Conservation (phyloP, 92 coral and sea anemone genomes). For the Ricordea florida region DNA sequence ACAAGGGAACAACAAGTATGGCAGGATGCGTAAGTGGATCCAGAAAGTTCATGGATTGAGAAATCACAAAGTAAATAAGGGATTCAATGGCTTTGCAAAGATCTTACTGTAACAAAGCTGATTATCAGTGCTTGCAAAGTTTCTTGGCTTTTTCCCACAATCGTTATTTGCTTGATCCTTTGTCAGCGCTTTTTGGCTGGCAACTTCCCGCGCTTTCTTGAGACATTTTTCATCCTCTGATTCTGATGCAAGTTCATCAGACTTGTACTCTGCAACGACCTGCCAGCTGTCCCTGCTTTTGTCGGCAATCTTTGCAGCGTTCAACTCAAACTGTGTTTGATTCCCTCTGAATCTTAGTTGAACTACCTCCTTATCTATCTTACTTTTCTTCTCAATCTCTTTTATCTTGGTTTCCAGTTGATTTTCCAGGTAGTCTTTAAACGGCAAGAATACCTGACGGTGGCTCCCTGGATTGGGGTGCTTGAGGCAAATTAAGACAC, state of each 20-base stretch:
- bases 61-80: too few relatives aligned
- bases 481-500: too few relatives aligned
- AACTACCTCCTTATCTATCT: constrained; percentile 7
- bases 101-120: neutral
- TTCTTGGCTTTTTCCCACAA: constrained; percentile 1
- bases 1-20: too few relatives aligned
- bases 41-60: too few relatives aligned
- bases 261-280: neutral
- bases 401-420: constrained; percentile 1
- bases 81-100: too few relatives aligned
- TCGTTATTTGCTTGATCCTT: too few relatives aligned
- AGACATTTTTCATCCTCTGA: neutral
- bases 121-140: neutral
- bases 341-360: constrained; percentile 22
- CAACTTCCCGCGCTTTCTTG: neutral
- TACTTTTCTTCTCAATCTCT: neutral
- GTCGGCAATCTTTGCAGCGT: neutral
- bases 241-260: neutral
- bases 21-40: too few relatives aligned
- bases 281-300: too few relatives aligned
- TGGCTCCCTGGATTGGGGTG: too few relatives aligned
- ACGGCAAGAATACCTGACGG: neutral
- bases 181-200: neutral
- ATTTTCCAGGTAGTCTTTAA: constrained; percentile 1
- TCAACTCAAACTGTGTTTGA: constrained; percentile 37